Evolutionary conservation across 2,113 vertebrate species (phyloP).

Genomic region (Pedetes capensis): DNA sequence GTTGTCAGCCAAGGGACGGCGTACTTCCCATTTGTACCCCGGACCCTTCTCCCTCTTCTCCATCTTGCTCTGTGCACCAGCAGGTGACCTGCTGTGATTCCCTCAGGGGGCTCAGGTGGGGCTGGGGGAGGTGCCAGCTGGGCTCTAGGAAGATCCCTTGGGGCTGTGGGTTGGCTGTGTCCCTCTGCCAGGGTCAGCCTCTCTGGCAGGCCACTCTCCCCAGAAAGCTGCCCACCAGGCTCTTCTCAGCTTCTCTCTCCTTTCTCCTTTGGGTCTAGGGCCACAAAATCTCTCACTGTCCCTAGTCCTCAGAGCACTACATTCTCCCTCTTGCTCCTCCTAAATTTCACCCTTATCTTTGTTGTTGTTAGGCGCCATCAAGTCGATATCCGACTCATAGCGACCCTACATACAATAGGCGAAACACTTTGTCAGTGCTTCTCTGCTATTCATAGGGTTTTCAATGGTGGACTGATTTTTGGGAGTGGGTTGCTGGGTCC

Average conservation of each 20-base stretch:
- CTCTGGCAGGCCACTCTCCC: background rate
- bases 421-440: no score
- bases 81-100: fast-evolving
- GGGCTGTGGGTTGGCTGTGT: background rate
- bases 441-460: no score
- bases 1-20: fast-evolving
- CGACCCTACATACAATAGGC: no score
- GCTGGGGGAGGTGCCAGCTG: background rate
- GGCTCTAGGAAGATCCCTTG: background rate
- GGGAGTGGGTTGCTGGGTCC: no score
- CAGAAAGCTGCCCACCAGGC: background rate
- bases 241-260: background rate
- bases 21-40: background rate
- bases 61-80: background rate
- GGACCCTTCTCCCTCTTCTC: background rate
- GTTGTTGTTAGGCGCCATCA: no score
- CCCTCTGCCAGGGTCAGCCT: background rate
- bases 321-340: background rate
- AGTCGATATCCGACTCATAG: no score
- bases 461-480: no score
- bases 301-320: background rate
- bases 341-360: background rate
- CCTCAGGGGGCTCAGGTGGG: background rate
- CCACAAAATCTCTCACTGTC: background rate
- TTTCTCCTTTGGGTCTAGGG: background rate